Base-by-base conservation (phyloP, 2,797 vertebrate species). In the Parambassis ranga region DNA sequence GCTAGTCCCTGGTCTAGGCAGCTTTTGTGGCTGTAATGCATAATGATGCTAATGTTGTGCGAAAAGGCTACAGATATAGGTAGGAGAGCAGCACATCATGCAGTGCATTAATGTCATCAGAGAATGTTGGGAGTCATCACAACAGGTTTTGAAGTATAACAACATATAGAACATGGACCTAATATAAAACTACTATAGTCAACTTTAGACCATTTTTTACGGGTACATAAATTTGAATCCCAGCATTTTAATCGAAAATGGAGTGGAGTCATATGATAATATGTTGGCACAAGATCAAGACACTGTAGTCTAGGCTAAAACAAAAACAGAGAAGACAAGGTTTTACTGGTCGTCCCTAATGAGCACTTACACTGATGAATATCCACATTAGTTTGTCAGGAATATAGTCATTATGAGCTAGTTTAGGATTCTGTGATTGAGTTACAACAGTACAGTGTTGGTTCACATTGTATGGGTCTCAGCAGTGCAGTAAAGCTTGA, bases 31-130 rank as follows among this genome's bases (percentile, higher is more conserved):
- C 78, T 37, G 28, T 15, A 6, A 73, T 62, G 65, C 28, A 14
- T 55, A 52, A 69, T 81, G 79, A 82, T 65, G 72, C 77, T 89
- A 88, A 82, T 77, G 80, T 81, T 65, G 73, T 69, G 71, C 87
- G 83, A 89, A 85, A 88, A 85, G 71, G 77, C 81, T 78, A 57
- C 76, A 58, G 50, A 63, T 73, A 49, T 28, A 57, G 37, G 53
- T 32, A 51, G 55, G 51, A 53, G 33, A 63, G 43, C 37, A 31
- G 24, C 60, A 44, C 39, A 8, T 56, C 71, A 57, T 39, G 37
- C 51, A 43, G 82, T 20, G 71, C 43, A 61, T 82, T 79, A 77
- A 82, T 80, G 56, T 23, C 39, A 57, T 75, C 46, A 48, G 26
- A 59, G 49, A 44, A 33, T 52, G 38, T 78, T 80, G 62, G 71